phyloP scores from a whole-genome alignment of 2,888 invertebrate species.

The Papilio gigon region DNA sequence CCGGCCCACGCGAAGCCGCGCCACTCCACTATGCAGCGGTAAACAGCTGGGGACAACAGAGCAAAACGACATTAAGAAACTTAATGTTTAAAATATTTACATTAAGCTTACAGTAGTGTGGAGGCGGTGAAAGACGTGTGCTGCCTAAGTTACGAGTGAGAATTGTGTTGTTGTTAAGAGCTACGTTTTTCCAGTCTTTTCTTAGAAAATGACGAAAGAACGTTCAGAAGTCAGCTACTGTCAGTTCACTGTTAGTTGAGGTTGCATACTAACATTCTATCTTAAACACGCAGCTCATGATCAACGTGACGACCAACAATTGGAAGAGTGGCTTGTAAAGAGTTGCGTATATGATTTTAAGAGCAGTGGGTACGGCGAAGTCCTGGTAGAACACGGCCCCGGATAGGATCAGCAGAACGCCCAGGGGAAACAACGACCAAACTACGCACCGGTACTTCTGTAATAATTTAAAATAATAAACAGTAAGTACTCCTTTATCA shows the following conservation, averaged over 20 bases:
- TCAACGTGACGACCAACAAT: constrained; percentile 53
- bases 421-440: constrained; percentile 63
- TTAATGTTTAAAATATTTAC: neutral
- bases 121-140: too few relatives aligned
- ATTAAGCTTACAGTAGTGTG: too few relatives aligned
- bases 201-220: neutral
- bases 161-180: too few relatives aligned
- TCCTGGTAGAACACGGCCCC: constrained; percentile 70
- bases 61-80: neutral
- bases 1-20: constrained; percentile 71
- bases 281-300: constrained; percentile 62
- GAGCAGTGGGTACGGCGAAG: constrained; percentile 44
- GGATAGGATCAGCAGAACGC: constrained; percentile 62
- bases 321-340: constrained; percentile 69
- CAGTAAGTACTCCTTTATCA: neutral
- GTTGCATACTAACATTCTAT: constrained; percentile 62
- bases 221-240: too few relatives aligned
- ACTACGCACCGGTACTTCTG: constrained; percentile 61
- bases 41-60: constrained; percentile 40
- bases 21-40: constrained; percentile 68
- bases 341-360: constrained; percentile 60
- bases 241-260: constrained; percentile 51
- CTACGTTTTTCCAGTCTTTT: too few relatives aligned
- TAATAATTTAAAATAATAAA: constrained; percentile 29
- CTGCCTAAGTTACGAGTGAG: too few relatives aligned